Conservation (phyloP, 1,140 invertebrate genomes). For the Sycobia sp. region DNA sequence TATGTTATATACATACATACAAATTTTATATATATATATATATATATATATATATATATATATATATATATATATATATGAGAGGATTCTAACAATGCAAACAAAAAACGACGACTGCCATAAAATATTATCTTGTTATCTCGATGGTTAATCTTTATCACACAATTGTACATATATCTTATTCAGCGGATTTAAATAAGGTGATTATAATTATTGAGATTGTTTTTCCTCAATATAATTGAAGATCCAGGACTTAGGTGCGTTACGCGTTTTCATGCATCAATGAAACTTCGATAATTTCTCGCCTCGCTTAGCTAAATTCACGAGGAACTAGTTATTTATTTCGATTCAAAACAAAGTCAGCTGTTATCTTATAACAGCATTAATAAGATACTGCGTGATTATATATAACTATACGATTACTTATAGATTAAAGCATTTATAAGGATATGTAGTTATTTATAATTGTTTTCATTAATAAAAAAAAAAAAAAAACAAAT, state of each 20-base stretch:
- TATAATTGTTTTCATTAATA: constrained; percentile 1
- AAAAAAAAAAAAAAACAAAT: no score
- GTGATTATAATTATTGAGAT: constrained; percentile 40
- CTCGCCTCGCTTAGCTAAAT: constrained; percentile 5
- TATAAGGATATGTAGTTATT: constrained; percentile 31
- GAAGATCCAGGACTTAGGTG: constrained; percentile 24
- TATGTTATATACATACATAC: constrained; percentile 28
- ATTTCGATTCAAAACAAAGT: background rate
- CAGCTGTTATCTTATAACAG: background rate
- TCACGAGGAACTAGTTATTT: background rate
- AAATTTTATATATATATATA: constrained; percentile 37
- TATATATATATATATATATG: constrained; percentile 39
- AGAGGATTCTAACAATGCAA: constrained; percentile 43
- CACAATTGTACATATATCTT: constrained; percentile 43
- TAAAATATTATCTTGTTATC: constrained; percentile 56
- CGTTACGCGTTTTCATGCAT: background rate
- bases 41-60: constrained; percentile 24
- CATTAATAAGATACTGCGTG: background rate
- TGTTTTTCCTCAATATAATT: constrained; percentile 15
- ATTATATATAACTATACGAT: constrained; percentile 20
- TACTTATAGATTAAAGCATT: constrained; percentile 43
- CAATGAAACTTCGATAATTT: constrained; percentile 2
- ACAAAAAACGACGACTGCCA: constrained; percentile 52
- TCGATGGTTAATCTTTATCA: constrained; percentile 50
- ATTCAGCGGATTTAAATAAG: constrained; percentile 30